A percentile compares a stretch with the other conserved stretches of the same genome.
Evolutionary conservation across 2,888 invertebrate species (phyloP).

Genomic region (Nephrotoma guestfalica): DNA sequence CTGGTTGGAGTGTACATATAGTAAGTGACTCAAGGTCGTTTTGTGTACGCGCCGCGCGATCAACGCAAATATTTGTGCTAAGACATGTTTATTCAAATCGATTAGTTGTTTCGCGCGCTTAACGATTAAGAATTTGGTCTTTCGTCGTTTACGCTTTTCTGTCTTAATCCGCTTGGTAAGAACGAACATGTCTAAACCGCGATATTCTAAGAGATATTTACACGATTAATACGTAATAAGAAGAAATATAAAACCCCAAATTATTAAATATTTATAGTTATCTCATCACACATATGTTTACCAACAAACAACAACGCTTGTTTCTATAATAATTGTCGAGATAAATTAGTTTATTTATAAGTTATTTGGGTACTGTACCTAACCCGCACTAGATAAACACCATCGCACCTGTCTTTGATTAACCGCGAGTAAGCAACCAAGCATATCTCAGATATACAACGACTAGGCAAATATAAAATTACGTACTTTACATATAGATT

Average conservation of each 20-base stretch:
- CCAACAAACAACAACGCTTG: background rate
- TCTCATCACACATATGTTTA: background rate
- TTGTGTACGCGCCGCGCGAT: background rate
- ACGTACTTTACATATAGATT: background rate
- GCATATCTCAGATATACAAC: background rate
- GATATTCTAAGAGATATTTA: background rate
- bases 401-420: background rate
- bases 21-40: background rate
- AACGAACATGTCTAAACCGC: background rate
- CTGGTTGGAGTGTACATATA: background rate
- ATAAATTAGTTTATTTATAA: background rate
- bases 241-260: background rate
- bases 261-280: background rate
- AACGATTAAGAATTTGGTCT: background rate
- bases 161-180: background rate
- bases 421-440: background rate
- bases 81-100: background rate
- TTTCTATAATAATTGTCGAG: background rate
- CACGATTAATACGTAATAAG: too few species aligned
- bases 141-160: background rate
- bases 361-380: background rate
- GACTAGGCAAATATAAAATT: background rate
- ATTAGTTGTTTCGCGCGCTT: background rate
- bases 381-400: background rate
- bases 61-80: background rate